Base-by-base conservation (phyloP, 2,113 vertebrate species). In the Geothlypis trichas region DNA sequence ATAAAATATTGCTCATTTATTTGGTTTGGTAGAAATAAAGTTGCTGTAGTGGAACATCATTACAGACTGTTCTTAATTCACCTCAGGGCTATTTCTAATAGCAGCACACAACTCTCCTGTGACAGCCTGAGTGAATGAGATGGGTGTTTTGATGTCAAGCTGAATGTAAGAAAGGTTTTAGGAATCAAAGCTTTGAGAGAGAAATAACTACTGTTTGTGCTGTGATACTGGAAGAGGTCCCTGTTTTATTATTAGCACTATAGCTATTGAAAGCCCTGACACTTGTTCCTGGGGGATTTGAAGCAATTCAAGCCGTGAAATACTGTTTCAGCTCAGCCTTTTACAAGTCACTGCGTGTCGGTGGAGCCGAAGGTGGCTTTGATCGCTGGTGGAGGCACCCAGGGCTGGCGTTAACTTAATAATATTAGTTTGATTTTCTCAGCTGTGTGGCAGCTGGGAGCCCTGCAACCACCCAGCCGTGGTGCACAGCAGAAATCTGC, bases 121-220 rank as follows among this genome's bases (percentile, higher is more conserved):
- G 96, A 71, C 84, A 89, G 81, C 30, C 84, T 16, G 87, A 82
- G 89, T 82, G 96, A 94, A 94, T 90, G 94, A 96, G 96, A 88
- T 93, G 95, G 95, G 95, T 94, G 94, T 94, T 97, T 85, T 94
- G 91, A 90, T 93, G 87, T 93, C 93, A 90, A 84, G 68, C 74
- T 62, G 89, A 76, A 94, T 94, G 90, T 85, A 90, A 95, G 95
- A 35, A 80, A 93, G 95, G 90, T 85, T 96, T 95, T 88, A 80
- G 78, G 93, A 94, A 96, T 96, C 92, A 91, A 83, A 97, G 95
- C 92, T 95, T 84, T 94, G 93, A 55, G 49, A 71, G 91, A 95
- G 93, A 90, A 96, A 94, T 92, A 90, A 86, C 75, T 59, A 37
- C 67, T 44, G 87, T 76, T 91, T 85, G 94, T 74, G 92, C 95